phyloP scores from a whole-genome alignment of 2,888 invertebrate species.

The Corbicula japonica region DNA sequence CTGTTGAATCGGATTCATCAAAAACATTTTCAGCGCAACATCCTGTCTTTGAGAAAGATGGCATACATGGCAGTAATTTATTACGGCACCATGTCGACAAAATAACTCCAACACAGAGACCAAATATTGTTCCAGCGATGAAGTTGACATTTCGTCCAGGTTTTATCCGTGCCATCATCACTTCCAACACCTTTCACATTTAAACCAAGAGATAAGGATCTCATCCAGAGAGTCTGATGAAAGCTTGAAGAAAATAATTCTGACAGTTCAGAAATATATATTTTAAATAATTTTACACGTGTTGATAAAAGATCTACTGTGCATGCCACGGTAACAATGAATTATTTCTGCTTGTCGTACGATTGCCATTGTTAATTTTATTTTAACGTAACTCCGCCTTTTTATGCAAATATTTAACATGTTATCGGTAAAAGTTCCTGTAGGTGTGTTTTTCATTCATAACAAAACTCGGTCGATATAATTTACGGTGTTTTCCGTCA shows the following conservation, averaged over 20 bases:
- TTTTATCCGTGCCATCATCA: slow-evolving; percentile 28
- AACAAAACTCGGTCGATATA: slow-evolving; percentile 37
- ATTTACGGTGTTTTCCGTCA: slow-evolving; percentile 27
- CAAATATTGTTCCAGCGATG: slow-evolving; percentile 72
- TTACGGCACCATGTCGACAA: slow-evolving; percentile 79
- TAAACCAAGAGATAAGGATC: too few relatives aligned
- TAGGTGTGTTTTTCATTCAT: slow-evolving; percentile 41
- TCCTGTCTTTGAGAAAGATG: slow-evolving; percentile 69
- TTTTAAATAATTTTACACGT: too few relatives aligned
- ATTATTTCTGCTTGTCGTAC: too few relatives aligned
- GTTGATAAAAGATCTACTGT: too few relatives aligned
- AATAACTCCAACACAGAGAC: slow-evolving; percentile 77
- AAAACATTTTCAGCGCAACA: slow-evolving; percentile 70
- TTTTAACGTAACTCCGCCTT: slow-evolving; percentile 50
- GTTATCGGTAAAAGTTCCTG: slow-evolving; percentile 11
- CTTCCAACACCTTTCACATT: slow-evolving; percentile 13
- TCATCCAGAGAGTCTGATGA: too few relatives aligned
- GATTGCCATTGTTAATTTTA: too few relatives aligned
- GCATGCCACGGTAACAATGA: too few relatives aligned
- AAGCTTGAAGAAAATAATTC: too few relatives aligned
- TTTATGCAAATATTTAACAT: slow-evolving; percentile 41
- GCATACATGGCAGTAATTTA: slow-evolving; percentile 74
- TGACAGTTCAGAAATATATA: too few relatives aligned
- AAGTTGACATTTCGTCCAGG: slow-evolving; percentile 57
- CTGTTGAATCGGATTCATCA: slow-evolving; percentile 42